Evolutionary conservation across 2,888 invertebrate species (phyloP).

Genomic region (Rugalucina vietnamica): DNA sequence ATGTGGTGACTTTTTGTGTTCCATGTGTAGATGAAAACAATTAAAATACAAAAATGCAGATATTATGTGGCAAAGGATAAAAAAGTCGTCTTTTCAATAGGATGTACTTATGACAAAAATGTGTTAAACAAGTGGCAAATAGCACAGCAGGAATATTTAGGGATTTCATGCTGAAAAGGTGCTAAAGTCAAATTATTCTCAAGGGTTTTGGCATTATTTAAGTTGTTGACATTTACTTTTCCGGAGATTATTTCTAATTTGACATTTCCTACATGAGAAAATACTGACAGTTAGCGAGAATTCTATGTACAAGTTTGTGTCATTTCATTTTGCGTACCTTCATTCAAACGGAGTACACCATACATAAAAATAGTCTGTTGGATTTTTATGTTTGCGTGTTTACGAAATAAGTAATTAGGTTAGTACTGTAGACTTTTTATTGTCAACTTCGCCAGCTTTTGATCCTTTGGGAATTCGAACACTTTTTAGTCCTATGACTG

Average conservation of each 20-base stretch:
- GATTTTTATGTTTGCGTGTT: background rate
- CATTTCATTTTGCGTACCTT: background rate
- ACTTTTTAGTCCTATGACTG: background rate
- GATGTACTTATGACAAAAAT: background rate
- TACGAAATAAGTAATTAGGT: background rate
- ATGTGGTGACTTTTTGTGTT: background rate
- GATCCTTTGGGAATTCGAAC: background rate
- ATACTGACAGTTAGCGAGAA: background rate
- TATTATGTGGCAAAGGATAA: background rate
- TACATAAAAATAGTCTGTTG: background rate
- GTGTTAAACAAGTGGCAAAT: background rate
- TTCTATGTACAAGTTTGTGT: background rate
- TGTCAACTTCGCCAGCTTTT: background rate
- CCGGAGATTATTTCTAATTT: background rate
- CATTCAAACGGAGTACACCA: background rate
- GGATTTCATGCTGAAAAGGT: background rate
- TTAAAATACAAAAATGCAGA: background rate
- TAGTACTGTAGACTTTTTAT: background rate
- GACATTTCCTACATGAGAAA: background rate
- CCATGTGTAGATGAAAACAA: background rate
- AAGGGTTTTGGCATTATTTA: background rate
- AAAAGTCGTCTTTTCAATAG: background rate
- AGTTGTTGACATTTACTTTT: background rate
- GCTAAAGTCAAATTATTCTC: background rate
- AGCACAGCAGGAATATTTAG: background rate